Base-by-base conservation (phyloP, 2,113 vertebrate species). In the Galemys pyrenaicus region DNA sequence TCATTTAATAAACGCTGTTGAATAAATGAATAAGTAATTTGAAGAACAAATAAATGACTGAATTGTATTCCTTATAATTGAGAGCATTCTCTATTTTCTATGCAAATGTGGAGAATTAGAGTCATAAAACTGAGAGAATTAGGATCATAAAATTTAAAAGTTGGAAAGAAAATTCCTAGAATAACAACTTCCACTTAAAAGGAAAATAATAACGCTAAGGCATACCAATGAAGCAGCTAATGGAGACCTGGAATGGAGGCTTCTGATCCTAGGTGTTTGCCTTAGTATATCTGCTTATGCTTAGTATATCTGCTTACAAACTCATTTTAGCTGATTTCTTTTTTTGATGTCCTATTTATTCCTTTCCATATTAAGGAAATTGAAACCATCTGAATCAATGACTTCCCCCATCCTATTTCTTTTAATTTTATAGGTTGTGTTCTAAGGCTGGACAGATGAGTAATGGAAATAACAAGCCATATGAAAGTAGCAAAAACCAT, bases 51-150 rank as follows among this genome's bases (percentile, higher is more conserved):
- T 60, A 68, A 68, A 35, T 71, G 78, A 89, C 9, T 17, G 9
- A 37, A 71, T 46, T 73, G 13, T 60, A 67, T 70, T 86, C n/a
- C 62, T 82, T 67, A 70, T 30, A 75, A 89, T 30, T 60, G 26
- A 93, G 74, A 12, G 22, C 67, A 88, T 93, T 81, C 89, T 91
- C 75, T 64, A 87, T 35, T 90, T 96, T 44, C 81, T 67, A 75
- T 62, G 67, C 44, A 92, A 67, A 96, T 51, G 0, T 30, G 19
- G n/a, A 87, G n/a, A 81, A 83, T 74, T 62, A 70, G 73, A 89
- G 39, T 67, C 46, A 94, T 83, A 78, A 67, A 87, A 79, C 0
- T 56, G 56, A 67, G 58, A 84, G 86, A 92, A 90, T 82, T 87
- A 49, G n/a, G 65, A 92, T 41, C 9, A 35, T 41, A 87, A 74